Evolutionary conservation across 1,140 invertebrate species (phyloP).

Genomic region (Diorhabda carinulata): DNA sequence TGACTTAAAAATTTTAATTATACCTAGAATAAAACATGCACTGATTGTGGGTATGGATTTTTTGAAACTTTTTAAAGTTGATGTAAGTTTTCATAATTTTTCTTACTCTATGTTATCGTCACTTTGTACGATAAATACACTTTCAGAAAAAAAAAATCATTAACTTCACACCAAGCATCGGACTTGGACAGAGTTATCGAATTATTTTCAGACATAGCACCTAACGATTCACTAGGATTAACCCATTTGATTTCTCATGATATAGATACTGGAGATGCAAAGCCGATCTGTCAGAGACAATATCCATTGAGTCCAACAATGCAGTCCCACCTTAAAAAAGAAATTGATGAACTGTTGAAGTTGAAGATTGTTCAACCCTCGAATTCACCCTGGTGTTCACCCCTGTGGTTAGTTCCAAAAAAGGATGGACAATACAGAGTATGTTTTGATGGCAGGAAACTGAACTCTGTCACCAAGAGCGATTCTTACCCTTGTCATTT

Average conservation of each 20-base stretch:
- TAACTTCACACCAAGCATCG: not conserved
- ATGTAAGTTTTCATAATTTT: not conserved
- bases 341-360: not conserved
- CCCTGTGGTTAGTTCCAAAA: conserved; percentile 19
- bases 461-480: conserved; percentile 34
- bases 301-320: conserved; percentile 12
- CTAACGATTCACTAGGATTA: conserved; percentile 7
- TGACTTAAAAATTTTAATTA: conserved; percentile 10
- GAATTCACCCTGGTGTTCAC: conserved; percentile 5
- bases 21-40: conserved; percentile 7
- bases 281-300: conserved; percentile 11
- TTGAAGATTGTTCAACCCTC: conserved; percentile 11
- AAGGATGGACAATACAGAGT: conserved; percentile 28
- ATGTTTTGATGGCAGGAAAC: conserved; percentile 36
- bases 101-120: conserved; percentile 5
- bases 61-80: not conserved
- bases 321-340: conserved; percentile 7
- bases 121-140: conserved; percentile 9
- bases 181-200: conserved; percentile 7
- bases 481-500: conserved; percentile 30
- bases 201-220: conserved; percentile 7
- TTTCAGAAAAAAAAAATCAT: not conserved
- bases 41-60: conserved; percentile 17
- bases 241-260: conserved; percentile 8
- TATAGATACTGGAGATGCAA: conserved; percentile 15